Base-by-base conservation (phyloP, 1,140 invertebrate genomes). In the Zeugodacus cucurbitae region DNA sequence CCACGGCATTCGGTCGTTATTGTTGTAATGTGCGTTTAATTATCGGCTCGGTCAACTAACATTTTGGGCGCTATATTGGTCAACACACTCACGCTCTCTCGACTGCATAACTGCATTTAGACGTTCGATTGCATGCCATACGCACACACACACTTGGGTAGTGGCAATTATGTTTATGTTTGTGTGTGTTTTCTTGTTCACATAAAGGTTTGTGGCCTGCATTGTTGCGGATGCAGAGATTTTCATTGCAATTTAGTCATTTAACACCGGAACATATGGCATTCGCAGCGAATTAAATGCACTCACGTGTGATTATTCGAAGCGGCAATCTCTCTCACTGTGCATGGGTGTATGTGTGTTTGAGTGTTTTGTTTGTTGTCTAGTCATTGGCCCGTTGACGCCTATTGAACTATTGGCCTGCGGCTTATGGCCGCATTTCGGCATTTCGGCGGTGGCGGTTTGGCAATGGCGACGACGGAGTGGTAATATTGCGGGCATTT, bases 211-310 rank as follows among this genome's bases (percentile, higher is more conserved):
- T 74, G 70, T 74, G 70, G 70, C 70, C 70, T 41, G 29, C 70
- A 74, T 74, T 41, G 37, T 22, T 74, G 70, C 37, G 70, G 70
- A 74, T 74, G 37, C 70, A 74, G 70, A 74, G 37, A 74, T 74
- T 74, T 74, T 74, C 70, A 74, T 41, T 74, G 70, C 34, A 74
- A 74, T 74, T 74, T 74, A 74, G 70, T 74, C 70, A 74, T 74
- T 74, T 74, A 74, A 41, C 70, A 74, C 34, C 37, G 70, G 32
- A 74, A 37, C 37, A 34, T n/a, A 74, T 74, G 70, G 70, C n/a
- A 41, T 74, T 74, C 22, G 4, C 70, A 37, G 17, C 70, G 70
- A 74, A 74, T 74, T 74, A 74, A 74, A 74, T 74, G 70, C 70
- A 74, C 70, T 74, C 70, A 29, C 70, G 70, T 34, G 34, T 74